Percentiles rank a stretch among this genome's conserved stretches.
phyloP scores from a whole-genome alignment of 1,140 invertebrate species.

The Papilio polytes region DNA sequence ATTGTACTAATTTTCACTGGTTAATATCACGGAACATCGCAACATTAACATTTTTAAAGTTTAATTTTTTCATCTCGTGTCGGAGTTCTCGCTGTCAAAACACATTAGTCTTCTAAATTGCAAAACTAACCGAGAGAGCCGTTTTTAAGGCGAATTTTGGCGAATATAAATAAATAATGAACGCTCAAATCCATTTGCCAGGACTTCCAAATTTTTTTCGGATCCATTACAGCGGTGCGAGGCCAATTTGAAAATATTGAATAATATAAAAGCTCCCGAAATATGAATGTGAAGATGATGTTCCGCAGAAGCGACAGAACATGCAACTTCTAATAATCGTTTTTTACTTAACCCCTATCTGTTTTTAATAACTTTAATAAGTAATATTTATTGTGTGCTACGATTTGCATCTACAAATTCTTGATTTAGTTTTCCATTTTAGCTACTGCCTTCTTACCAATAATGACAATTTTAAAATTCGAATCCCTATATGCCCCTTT shows the following conservation, averaged over 20 bases:
- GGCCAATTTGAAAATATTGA: constrained; percentile 80
- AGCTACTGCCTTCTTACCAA: too few species aligned
- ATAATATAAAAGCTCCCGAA: constrained; percentile 66
- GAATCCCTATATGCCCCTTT: too few species aligned
- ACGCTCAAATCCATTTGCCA: constrained; percentile 71
- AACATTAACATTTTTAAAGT: background rate
- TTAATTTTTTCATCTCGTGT: background rate
- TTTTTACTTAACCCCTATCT: background rate
- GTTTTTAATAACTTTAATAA: background rate
- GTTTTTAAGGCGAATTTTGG: constrained; percentile 49
- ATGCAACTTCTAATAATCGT: background rate
- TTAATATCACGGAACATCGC: background rate
- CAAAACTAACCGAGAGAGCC: constrained; percentile 50
- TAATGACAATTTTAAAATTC: too few species aligned
- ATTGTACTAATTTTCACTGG: background rate
- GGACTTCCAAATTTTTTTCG: constrained; percentile 65
- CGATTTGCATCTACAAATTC: background rate
- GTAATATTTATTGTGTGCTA: background rate
- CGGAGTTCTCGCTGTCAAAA: constrained; percentile 35
- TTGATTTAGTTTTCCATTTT: background rate
- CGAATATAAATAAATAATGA: constrained; percentile 70
- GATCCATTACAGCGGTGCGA: constrained; percentile 70
- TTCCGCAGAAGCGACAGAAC: constrained; percentile 45
- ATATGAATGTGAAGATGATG: constrained; percentile 65
- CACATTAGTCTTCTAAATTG: constrained; percentile 40